Base-by-base conservation (phyloP, 2,113 vertebrate species). In the Syngnathoides biaculeatus region DNA sequence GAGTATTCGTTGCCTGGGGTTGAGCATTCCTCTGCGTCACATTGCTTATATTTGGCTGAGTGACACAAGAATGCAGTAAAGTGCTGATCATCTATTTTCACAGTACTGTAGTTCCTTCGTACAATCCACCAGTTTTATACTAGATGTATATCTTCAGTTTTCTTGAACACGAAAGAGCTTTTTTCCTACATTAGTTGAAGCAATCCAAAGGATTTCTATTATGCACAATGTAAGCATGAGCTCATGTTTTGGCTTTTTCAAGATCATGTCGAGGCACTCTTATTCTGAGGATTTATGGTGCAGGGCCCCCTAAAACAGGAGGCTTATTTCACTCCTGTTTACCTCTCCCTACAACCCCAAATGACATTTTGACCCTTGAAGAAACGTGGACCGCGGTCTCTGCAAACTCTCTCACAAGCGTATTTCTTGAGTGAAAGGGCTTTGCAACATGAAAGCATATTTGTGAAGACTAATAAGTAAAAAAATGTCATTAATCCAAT, bases 361-460 rank as follows among this genome's bases (percentile, higher is more conserved):
- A 73, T 79, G 81, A 91, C 86, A 83, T 85, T 80, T 74, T 87
- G 87, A 89, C 87, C 86, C 87, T 56, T 80, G 75, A 74, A 82
- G 76, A 74, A 67, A 80, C 76, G 48, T 75, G 80, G 72, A 82
- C 80, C 43, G 74, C 53, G 72, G 67, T 75, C 78, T 70, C 73
- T 67, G 48, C 63, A 1, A 69, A 69, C 82, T 68, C 77, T 83
- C 83, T 88, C 82, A 83, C 84, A 61, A 82, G 57, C 27, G 74
- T 88, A 91, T 92, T 91, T 89, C 27, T 3, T 66, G 17, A 64
- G 67, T 64, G 47, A 64, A 85, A 84, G 52, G 79, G 81, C 73
- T 87, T 89, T 88, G 53, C 57, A 65, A 85, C 84, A 85, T 88
- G 80, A 89, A 90, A 88, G 84, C 86, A 89, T 87, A 86, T 81